These are phyloP conservation scores for Peribatodes rhomboidaria DNA, from an alignment of 2,888 invertebrate species.

Conservation along the genomic window DNA sequence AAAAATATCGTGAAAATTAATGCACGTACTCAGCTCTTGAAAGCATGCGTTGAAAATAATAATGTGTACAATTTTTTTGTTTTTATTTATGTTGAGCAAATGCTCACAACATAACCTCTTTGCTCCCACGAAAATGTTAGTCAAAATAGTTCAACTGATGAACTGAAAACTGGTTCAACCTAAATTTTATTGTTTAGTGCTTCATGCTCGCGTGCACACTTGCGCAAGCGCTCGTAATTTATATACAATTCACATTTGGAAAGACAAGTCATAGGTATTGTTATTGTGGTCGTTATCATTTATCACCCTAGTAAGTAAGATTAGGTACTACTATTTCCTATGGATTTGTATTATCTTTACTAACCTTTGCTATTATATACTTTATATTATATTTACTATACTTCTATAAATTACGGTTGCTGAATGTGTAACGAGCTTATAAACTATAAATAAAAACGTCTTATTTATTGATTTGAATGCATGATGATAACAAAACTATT, in stretches of 20 bases:
- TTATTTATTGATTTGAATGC: no score
- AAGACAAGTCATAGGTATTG: neutral
- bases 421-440: neutral
- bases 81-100: constrained; percentile 61
- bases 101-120: constrained; percentile 53
- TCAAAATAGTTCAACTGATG: constrained; percentile 61
- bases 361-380: neutral
- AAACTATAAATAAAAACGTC: no score
- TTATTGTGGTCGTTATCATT: neutral
- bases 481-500: no score
- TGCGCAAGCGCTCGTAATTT: neutral
- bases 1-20: constrained; percentile 44
- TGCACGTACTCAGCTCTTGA: constrained; percentile 42
- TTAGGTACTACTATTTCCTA: neutral
- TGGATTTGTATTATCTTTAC: neutral
- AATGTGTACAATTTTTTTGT: constrained; percentile 50
- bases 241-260: neutral
- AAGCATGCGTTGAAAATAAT: constrained; percentile 50
- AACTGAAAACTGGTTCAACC: neutral
- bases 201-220: neutral
- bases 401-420: neutral
- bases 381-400: neutral
- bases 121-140: constrained; percentile 50
- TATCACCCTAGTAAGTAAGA: neutral
- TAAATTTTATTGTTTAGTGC: neutral